Conservation (phyloP, 2,888 invertebrate genomes). For the Proisotoma minuta region DNA sequence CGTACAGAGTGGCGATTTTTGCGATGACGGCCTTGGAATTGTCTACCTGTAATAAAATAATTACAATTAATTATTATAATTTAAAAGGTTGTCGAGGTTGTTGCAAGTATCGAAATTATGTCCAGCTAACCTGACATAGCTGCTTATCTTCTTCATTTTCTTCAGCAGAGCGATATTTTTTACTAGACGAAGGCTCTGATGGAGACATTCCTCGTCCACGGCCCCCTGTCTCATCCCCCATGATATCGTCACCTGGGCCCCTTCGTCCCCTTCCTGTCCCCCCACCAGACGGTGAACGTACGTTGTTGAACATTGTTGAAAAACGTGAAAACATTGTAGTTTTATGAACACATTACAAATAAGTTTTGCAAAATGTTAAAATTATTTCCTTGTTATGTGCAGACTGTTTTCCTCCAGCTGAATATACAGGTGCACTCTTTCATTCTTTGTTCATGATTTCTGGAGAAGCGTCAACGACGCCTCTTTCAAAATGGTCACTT, state of each 20-base stretch:
- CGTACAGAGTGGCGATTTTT: constrained; percentile 76
- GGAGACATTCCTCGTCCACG: not conserved
- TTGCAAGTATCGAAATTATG: not conserved
- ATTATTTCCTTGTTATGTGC: no score
- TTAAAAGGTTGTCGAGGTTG: not conserved
- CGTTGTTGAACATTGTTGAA: constrained; percentile 36
- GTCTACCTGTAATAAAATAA: constrained; percentile 63
- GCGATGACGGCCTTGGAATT: constrained; percentile 75
- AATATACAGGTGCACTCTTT: no score
- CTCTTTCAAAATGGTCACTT: no score
- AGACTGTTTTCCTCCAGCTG: no score
- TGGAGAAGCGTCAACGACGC: no score
- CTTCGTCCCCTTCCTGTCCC: constrained; percentile 8
- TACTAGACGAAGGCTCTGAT: not conserved
- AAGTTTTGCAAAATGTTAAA: no score
- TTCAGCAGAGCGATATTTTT: not conserved
- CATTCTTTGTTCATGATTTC: no score
- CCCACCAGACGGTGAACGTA: constrained; percentile 22
- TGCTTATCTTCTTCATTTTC: not conserved
- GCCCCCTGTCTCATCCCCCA: constrained; percentile 8
- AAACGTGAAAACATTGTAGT: constrained; percentile 35
- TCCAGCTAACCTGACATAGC: not conserved
- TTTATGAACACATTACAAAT: no score
- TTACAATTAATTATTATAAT: not conserved
- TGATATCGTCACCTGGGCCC: not conserved